Conservation (phyloP, 2,797 vertebrate species). For the Oceanodroma leucorhoa region DNA sequence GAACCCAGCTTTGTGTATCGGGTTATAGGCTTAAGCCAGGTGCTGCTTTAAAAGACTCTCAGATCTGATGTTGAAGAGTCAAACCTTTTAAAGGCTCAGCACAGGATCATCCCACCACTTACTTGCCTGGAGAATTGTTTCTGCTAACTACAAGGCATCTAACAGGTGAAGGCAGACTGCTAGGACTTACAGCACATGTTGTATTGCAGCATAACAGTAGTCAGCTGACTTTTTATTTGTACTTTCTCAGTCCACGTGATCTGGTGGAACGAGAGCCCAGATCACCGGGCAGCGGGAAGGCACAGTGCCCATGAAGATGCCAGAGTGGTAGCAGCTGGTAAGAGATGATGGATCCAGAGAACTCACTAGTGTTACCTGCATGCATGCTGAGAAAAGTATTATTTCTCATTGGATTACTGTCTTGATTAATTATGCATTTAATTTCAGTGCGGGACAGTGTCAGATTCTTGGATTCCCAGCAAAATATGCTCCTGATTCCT, state of each 20-base stretch:
- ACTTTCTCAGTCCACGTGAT: slow-evolving; percentile 83
- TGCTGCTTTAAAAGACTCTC: background rate
- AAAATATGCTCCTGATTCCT: slow-evolving; percentile 85
- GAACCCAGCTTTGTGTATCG: background rate
- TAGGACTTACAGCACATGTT: background rate
- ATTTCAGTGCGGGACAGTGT: slow-evolving; percentile 85
- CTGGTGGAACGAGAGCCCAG: slow-evolving; percentile 88
- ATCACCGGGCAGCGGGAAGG: slow-evolving; percentile 82
- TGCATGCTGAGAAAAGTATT: background rate
- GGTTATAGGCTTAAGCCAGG: background rate
- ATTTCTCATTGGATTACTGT: background rate
- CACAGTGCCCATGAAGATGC: slow-evolving; percentile 85
- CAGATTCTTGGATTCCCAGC: slow-evolving; percentile 82
- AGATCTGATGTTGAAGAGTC: background rate
- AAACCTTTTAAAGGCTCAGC: background rate
- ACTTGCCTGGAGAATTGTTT: background rate
- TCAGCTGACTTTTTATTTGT: background rate
- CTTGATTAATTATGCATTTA: slow-evolving; percentile 11
- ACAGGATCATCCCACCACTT: background rate
- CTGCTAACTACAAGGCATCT: background rate
- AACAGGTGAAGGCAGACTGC: background rate
- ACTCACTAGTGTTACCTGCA: background rate
- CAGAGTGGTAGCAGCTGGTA: slow-evolving; percentile 90
- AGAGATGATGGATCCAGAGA: slow-evolving; percentile 2
- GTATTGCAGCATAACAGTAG: background rate